phyloP scores from a whole-genome alignment of 2,888 invertebrate genomes.

The Sphinx pinastri region DNA sequence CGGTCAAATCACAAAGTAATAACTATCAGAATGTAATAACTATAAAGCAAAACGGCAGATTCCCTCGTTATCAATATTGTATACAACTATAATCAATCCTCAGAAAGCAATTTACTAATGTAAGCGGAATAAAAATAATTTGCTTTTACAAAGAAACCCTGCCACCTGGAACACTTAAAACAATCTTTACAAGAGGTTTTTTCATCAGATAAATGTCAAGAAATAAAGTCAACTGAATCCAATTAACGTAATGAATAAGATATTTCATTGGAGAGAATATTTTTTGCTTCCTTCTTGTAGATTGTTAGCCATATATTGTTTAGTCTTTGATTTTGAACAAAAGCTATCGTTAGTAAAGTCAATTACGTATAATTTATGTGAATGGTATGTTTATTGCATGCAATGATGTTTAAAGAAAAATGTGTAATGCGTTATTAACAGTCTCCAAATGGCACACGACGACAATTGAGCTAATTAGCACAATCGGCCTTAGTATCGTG shows the following conservation, averaged over 20 bases:
- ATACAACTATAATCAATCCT: constrained; percentile 32
- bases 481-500: too few relatives aligned
- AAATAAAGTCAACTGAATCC: constrained; percentile 4
- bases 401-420: too few relatives aligned
- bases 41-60: not conserved
- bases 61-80: not conserved
- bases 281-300: not conserved
- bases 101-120: constrained; percentile 25
- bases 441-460: too few relatives aligned
- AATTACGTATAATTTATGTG: too few relatives aligned
- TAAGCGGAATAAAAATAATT: constrained; percentile 28
- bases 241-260: constrained; percentile 20
- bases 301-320: not conserved
- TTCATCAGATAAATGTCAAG: constrained; percentile 12
- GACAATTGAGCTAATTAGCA: too few relatives aligned
- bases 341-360: too few relatives aligned
- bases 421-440: too few relatives aligned
- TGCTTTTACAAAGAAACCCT: not conserved
- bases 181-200: constrained; percentile 13
- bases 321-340: not conserved
- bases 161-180: constrained; percentile 15
- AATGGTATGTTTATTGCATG: too few relatives aligned
- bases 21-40: too few relatives aligned
- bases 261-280: not conserved
- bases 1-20: too few relatives aligned